Conservation (phyloP, 2,888 invertebrate genomes). For the Deilephila elpenor region DNA sequence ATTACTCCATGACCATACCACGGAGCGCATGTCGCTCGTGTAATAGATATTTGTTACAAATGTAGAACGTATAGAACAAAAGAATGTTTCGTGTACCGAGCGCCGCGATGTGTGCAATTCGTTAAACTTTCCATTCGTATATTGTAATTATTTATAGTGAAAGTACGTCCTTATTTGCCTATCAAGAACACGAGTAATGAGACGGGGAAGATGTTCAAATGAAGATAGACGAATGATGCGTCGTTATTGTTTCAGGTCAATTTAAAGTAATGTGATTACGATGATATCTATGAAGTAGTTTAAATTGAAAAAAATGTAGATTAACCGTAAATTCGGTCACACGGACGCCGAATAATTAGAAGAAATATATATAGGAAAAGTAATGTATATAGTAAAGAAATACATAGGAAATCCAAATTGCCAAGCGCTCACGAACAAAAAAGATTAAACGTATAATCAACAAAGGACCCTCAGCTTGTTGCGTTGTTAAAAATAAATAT, state of each 20-base stretch:
- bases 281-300: too few species aligned
- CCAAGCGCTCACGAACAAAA: not conserved
- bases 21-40: slow-evolving; percentile 48
- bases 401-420: not conserved
- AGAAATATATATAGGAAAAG: not conserved
- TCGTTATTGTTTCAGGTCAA: not conserved
- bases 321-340: too few species aligned
- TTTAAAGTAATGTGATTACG: too few species aligned
- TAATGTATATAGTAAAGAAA: not conserved
- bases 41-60: slow-evolving; percentile 37
- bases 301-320: not conserved
- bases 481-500: slow-evolving; percentile 21
- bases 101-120: slow-evolving; percentile 16
- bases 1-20: slow-evolving; percentile 39
- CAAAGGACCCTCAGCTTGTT: slow-evolving; percentile 12
- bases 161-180: not conserved
- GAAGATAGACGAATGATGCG: too few species aligned
- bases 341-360: not conserved
- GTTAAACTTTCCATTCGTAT: slow-evolving; percentile 32
- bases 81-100: slow-evolving; percentile 23
- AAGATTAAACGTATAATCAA: not conserved
- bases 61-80: slow-evolving; percentile 24
- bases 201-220: not conserved
- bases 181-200: not conserved
- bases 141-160: slow-evolving; percentile 19